Base-by-base conservation (phyloP, 2,113 vertebrate genomes). In the Vanacampus margaritifer region DNA sequence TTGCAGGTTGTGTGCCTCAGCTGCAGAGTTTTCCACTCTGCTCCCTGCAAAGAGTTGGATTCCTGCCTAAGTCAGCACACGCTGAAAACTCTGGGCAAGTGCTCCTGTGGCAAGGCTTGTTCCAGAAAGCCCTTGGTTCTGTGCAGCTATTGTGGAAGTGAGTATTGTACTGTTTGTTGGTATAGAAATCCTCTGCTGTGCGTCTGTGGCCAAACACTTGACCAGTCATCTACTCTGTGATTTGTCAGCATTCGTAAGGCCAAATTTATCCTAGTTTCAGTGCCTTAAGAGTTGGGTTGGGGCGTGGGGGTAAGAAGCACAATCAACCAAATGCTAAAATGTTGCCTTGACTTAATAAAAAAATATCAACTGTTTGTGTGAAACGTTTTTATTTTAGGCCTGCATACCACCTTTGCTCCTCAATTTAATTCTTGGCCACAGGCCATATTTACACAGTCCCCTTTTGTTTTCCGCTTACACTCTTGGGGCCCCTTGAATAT, bases 131-230 rank as follows among this genome's bases (percentile, higher is more conserved):
- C 84, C 0, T 32, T 81, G 37, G 62, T 82, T 0, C 58, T 89
- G 12, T 93, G 92, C 71, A 67, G 74, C 9, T 87, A 88, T 39
- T 93, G 91, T 53, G 77, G 75, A 17, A 35, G 10, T 0, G 81
- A 83, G 60, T 84, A 69, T 13, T 92, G 91, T 28, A 72, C 3
- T 1, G 2, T 6, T 0, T 92, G 92, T 12, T 93, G 86, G 90
- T 91, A 77, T 60, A 73, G 75, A 58, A 65, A 0, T 12, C 84
- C 89, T 0, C 0, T 90, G 0, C 0, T 0, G 0, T 93, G 92
- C 68, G 10, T 0, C 16, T 93, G 92, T 0, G 90, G 91, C 53
- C 76, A 79, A 59, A 73, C 74, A 0, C 83, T 90, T 28, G 75
- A 86, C 69, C 48, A 66, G 63, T 82, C 77, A 0, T 79, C 87